Evolutionary conservation across 1,140 invertebrate species (phyloP), one percentile per base, ranked within the genome.

Genomic region (Holcopasites calliopsidis): DNA sequence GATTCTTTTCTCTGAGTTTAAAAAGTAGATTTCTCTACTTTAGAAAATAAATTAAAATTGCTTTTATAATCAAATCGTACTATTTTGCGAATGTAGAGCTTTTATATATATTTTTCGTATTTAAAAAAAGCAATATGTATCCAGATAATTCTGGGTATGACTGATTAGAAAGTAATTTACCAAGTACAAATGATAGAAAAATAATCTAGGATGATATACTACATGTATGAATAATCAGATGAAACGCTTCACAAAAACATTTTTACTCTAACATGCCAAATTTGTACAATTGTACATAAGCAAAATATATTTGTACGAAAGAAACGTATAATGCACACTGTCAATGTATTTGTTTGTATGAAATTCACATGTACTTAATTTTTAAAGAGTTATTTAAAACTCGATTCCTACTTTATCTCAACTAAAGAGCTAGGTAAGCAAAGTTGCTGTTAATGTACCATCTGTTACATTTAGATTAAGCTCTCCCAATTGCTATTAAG

Each of bases 401-500:
- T n/a, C n/a, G n/a, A 44, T 62, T 23, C 11, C 61, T n/a, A 54
- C n/a, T n/a, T n/a, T n/a, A n/a, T n/a, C n/a, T 23, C 55, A 28
- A n/a, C 16, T 68, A 42, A n/a, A 75, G 62, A 68, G 72, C 33
- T 54, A 5, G 38, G 23, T 65, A 74, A 74, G 68, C 40, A 75
- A 33, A 16, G 40, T 49, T 54, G 31, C 62, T 68, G 11, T 49
- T 68, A 75, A 75, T 75, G 72, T n/a, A 66, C 40, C 72, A 75
- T 75, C 72, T 75, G 72, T 33, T 68, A 4, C 16, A 21, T 18
- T 23, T 44, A 66, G 21, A 57, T 68, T 74, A 73, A 50, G 23
- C 23, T 54, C 26, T 64, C 55, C 18, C n/a, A 55, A 65, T 40
- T 33, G 42, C 10, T 31, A 54, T 62, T 38, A 42, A 33, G 7